Conservation (phyloP, 1,140 invertebrate species). For the Coenobita brevimanus region DNA sequence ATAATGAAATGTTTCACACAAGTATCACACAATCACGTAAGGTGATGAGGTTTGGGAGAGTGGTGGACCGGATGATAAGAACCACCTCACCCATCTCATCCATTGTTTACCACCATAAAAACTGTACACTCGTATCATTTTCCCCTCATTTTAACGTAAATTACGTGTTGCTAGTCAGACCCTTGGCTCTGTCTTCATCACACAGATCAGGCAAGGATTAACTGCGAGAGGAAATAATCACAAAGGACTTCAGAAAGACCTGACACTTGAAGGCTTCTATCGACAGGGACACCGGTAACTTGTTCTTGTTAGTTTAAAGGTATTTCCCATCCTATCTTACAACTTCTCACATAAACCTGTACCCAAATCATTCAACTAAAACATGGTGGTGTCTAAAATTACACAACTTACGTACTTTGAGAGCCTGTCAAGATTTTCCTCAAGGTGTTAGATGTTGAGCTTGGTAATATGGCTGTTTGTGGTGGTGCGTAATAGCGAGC, state of each 20-base stretch:
- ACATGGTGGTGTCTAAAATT: not conserved
- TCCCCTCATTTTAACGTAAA: no score
- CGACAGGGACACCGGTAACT: conserved; percentile 30
- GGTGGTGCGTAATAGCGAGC: conserved; percentile 18
- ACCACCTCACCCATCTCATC: no score
- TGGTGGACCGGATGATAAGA: no score
- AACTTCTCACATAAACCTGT: no score
- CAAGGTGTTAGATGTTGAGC: not conserved
- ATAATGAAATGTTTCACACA: no score
- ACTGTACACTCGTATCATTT: no score
- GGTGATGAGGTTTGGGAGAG: no score
- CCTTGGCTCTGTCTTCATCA: not conserved
- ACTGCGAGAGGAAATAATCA: not conserved
- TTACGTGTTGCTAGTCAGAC: no score
- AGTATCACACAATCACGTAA: no score
- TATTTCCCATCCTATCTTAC: not conserved
- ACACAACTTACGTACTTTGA: conserved; percentile 13
- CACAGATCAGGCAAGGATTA: no score
- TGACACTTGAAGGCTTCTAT: not conserved
- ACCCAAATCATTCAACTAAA: not conserved
- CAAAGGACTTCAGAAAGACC: conserved; percentile 5
- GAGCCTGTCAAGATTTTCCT: not conserved
- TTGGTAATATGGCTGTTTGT: conserved; percentile 27
- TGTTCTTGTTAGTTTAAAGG: not conserved
- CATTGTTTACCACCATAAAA: no score